Base-by-base conservation (phyloP, 2,113 vertebrate species). In the Paedocypris sp. region DNA sequence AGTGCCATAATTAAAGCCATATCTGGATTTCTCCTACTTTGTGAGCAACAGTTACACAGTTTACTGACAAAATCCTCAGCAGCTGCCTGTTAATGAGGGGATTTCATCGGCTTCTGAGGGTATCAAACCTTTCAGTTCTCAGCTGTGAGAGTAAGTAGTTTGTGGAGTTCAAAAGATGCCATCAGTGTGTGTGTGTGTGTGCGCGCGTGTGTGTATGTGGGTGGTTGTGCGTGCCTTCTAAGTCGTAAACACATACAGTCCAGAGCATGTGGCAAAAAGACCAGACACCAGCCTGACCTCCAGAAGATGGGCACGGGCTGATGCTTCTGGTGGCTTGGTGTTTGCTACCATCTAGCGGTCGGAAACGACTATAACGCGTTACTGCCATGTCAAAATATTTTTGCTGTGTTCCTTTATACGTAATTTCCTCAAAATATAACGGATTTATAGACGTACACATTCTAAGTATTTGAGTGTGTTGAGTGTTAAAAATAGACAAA, bases 321-420 rank as follows among this genome's bases (percentile, higher is more conserved):
- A 6, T 41, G 42, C 11, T 51, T 3, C 32, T 6, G 15, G 43
- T 70, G 29, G 5, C 41, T 62, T 69, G 25, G 56, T 59, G 39
- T 73, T 66, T 75, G 74, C 68, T 73, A 57, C 39, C 63, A 65
- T 52, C 74, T 67, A 26, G 60, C 69, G 74, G 60, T 31, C 23
- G 4, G 10, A 4, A n/a, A n/a, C n/a, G n/a, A n/a, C n/a, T n/a
- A n/a, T n/a, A n/a, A n/a, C n/a, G n/a, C n/a, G n/a, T n/a, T n/a
- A n/a, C n/a, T n/a, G n/a, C n/a, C n/a, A n/a, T n/a, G n/a, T n/a
- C n/a, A n/a, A n/a, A n/a, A n/a, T n/a, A n/a, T n/a, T n/a, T n/a
- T n/a, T n/a, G n/a, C n/a, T n/a, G n/a, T n/a, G n/a, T n/a, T n/a
- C n/a, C n/a, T n/a, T n/a, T n/a, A n/a, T n/a, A n/a, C n/a, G n/a